phyloP scores from a whole-genome alignment of 2,888 invertebrate genomes.

The Nomada ruficornis region DNA sequence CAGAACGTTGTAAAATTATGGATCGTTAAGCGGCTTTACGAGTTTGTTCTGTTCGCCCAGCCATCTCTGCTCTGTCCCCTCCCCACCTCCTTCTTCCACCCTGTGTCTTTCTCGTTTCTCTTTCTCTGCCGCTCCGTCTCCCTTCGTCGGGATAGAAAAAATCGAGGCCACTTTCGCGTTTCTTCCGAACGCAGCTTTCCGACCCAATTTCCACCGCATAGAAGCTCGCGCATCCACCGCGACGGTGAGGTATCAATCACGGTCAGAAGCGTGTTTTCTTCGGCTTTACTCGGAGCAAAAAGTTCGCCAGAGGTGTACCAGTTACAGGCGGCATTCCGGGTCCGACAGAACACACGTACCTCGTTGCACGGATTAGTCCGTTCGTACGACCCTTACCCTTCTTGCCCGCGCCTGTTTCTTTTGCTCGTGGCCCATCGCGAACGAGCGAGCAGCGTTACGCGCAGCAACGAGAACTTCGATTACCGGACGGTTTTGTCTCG shows the following conservation, averaged over 20 bases:
- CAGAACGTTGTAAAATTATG: constrained; percentile 82
- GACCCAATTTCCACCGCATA: neutral
- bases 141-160: neutral
- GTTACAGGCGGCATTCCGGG: too few relatives aligned
- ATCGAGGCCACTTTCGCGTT: constrained; percentile 11
- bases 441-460: neutral
- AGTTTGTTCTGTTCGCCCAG: constrained; percentile 79
- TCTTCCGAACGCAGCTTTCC: neutral
- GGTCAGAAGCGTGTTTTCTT: too few relatives aligned
- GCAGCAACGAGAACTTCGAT: neutral
- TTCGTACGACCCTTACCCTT: neutral
- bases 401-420: too few relatives aligned
- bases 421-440: too few relatives aligned
- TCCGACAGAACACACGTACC: neutral
- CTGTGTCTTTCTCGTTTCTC: constrained; percentile 36
- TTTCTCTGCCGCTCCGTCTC: constrained; percentile 14
- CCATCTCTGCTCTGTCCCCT: constrained; percentile 64
- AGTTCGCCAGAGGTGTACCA: too few relatives aligned
- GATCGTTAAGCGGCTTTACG: constrained; percentile 82
- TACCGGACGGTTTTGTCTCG: neutral
- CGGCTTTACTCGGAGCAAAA: too few relatives aligned
- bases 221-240: neutral
- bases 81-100: constrained; percentile 41
- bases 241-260: neutral
- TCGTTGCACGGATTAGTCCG: neutral